Evolutionary conservation across 1,140 invertebrate species (phyloP).

Genomic region (Phortica variegata): DNA sequence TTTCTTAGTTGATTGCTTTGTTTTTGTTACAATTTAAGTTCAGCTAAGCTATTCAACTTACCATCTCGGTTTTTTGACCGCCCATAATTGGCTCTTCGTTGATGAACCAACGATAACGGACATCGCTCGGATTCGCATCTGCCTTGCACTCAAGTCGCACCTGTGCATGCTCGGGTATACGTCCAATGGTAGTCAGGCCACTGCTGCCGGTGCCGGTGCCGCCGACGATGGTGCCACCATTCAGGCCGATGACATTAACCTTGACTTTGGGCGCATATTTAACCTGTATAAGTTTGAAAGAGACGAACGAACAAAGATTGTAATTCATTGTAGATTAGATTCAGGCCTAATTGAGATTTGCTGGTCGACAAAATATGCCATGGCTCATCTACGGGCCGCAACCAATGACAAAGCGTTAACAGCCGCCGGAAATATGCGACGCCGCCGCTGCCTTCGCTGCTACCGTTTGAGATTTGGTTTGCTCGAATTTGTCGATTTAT

Average conservation of each 20-base stretch:
- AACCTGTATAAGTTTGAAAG: conserved; percentile 68
- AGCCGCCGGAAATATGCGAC: too few relatives aligned
- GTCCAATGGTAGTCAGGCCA: conserved; percentile 58
- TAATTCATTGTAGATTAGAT: too few relatives aligned
- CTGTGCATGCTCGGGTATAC: conserved; percentile 78
- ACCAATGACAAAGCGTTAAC: too few relatives aligned
- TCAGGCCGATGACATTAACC: conserved; percentile 61
- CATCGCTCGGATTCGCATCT: conserved; percentile 74
- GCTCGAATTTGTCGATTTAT: too few relatives aligned
- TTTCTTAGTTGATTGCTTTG: too few relatives aligned
- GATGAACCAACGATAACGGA: conserved; percentile 73
- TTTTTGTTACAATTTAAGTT: not conserved
- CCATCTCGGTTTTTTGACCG: conserved; percentile 65
- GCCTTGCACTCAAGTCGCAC: conserved; percentile 76
- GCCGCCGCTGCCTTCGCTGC: too few relatives aligned
- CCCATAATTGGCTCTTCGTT: conserved; percentile 68
- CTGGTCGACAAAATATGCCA: too few relatives aligned
- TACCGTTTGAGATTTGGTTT: too few relatives aligned
- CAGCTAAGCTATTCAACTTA: conserved; percentile 31
- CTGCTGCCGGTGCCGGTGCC: conserved; percentile 57
- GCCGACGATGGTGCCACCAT: conserved; percentile 1
- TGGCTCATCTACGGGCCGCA: too few relatives aligned
- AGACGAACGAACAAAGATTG: too few relatives aligned
- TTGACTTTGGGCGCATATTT: conserved; percentile 85
- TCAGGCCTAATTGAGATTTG: too few relatives aligned